A percentile compares a stretch with the other conserved stretches of the same genome.
Evolutionary conservation across 1,140 invertebrate genomes (phyloP).

Genomic region (Zaprionus ghesquierei): DNA sequence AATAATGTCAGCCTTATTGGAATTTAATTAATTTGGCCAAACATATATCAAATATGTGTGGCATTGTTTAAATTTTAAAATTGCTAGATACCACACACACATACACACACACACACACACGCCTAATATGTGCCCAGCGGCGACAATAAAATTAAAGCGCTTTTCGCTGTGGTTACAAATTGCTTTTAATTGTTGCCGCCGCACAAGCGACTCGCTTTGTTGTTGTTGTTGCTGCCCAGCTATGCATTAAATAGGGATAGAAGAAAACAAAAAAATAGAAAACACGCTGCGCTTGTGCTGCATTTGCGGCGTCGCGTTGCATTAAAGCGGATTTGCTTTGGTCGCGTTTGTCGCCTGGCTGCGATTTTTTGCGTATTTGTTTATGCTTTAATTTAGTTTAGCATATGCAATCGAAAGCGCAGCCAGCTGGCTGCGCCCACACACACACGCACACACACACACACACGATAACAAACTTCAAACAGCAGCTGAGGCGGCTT

Average conservation of each 20-base stretch:
- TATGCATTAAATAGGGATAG: constrained; percentile 53
- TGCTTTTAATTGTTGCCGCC: constrained; percentile 55
- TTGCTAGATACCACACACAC: constrained; percentile 7
- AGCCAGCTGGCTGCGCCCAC: neutral
- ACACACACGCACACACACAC: constrained; percentile 22
- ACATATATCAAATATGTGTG: constrained; percentile 46
- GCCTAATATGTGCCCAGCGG: neutral
- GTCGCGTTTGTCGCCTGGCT: too few species aligned
- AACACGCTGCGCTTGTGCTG: neutral
- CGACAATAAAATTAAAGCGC: constrained; percentile 46
- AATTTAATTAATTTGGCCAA: constrained; percentile 70
- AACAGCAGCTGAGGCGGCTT: constrained; percentile 31
- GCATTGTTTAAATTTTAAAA: constrained; percentile 4
- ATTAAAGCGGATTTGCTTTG: constrained; percentile 51
- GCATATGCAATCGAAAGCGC: constrained; percentile 21
- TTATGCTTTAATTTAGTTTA: constrained; percentile 40
- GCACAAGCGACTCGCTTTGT: constrained; percentile 4
- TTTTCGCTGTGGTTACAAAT: constrained; percentile 59
- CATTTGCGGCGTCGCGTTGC: constrained; percentile 21
- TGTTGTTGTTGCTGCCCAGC: constrained; percentile 8
- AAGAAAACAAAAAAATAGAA: constrained; percentile 7
- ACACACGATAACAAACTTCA: constrained; percentile 60
- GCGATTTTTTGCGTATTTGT: constrained; percentile 8
- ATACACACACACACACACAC: constrained; percentile 9
- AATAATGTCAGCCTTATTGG: constrained; percentile 57